A percentile compares a stretch with the other conserved stretches of the same genome.
phyloP scores from a whole-genome alignment of 2,113 vertebrate genomes.

The Python bivittatus region DNA sequence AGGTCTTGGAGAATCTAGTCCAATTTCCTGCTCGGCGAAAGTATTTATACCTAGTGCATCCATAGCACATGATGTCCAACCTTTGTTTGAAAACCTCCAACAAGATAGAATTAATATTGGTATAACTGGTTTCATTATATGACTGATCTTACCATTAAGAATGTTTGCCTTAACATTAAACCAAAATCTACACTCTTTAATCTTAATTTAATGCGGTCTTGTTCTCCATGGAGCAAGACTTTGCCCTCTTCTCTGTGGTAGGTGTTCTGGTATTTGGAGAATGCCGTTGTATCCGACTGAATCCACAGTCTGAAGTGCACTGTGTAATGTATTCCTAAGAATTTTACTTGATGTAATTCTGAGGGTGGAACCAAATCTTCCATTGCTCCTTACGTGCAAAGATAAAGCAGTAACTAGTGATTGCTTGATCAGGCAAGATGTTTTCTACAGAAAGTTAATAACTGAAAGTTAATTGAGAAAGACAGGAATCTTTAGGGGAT shows the following conservation, averaged over 20 bases:
- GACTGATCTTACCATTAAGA: neutral
- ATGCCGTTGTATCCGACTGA: neutral
- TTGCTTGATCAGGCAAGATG: neutral
- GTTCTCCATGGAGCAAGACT: neutral
- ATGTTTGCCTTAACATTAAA: neutral
- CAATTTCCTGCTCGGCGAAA: neutral
- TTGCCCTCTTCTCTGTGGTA: neutral
- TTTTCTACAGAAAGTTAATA: neutral
- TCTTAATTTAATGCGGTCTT: neutral
- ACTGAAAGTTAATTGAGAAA: neutral
- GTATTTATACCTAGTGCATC: neutral
- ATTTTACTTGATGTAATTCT: neutral
- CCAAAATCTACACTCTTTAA: neutral
- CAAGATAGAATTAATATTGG: neutral
- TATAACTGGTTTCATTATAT: neutral
- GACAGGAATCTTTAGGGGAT: neutral
- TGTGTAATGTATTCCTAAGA: neutral
- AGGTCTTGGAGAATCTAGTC: neutral
- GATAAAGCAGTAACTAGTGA: neutral
- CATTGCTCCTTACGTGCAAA: neutral
- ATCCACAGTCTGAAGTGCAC: neutral
- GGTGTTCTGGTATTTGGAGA: neutral
- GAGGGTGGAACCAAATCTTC: neutral
- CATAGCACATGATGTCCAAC: neutral
- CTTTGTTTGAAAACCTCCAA: neutral